A percentile compares a stretch with the other conserved stretches of the same genome.
These are phyloP conservation scores for Acrocephalus kingi DNA, from an alignment of 2,113 vertebrate genomes.

Conservation along the genomic window DNA sequence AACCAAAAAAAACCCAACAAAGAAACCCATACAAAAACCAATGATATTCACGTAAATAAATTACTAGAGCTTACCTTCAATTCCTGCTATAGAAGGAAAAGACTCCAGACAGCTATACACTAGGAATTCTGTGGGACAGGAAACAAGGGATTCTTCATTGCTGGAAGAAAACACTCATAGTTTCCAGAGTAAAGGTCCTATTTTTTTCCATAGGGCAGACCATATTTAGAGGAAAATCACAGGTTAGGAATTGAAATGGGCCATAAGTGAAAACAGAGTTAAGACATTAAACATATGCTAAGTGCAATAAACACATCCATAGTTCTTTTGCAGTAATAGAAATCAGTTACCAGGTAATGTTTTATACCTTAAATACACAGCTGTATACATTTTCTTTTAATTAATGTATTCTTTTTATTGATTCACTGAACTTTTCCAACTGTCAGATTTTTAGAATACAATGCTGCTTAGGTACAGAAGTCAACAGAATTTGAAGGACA, in stretches of 20 bases:
- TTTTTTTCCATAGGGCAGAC: conserved; percentile 8
- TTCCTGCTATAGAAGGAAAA: not conserved
- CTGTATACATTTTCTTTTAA: not conserved
- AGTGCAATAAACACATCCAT: not conserved
- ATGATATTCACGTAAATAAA: not conserved
- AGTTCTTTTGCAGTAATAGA: not conserved
- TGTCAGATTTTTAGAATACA: not conserved
- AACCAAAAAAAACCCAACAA: not conserved
- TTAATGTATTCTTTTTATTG: not conserved
- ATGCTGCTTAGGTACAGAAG: not conserved
- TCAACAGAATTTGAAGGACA: not conserved
- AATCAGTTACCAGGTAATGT: not conserved
- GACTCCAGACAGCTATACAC: not conserved
- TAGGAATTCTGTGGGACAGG: not conserved
- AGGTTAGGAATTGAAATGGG: not conserved
- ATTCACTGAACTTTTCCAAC: not conserved
- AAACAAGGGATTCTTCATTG: conserved; percentile 14
- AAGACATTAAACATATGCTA: conserved; percentile 8
- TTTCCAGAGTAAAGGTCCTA: conserved; percentile 8
- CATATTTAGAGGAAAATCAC: conserved; percentile 9
- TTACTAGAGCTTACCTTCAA: not conserved
- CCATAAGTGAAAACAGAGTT: conserved; percentile 29
- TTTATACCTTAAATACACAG: not conserved
- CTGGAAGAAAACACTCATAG: not conserved
- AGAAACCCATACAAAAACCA: not conserved